A percentile compares a stretch with the other conserved stretches of the same genome.
phyloP scores from a whole-genome alignment of 23 tunicate species.

The Ciona savignyi region DNA sequence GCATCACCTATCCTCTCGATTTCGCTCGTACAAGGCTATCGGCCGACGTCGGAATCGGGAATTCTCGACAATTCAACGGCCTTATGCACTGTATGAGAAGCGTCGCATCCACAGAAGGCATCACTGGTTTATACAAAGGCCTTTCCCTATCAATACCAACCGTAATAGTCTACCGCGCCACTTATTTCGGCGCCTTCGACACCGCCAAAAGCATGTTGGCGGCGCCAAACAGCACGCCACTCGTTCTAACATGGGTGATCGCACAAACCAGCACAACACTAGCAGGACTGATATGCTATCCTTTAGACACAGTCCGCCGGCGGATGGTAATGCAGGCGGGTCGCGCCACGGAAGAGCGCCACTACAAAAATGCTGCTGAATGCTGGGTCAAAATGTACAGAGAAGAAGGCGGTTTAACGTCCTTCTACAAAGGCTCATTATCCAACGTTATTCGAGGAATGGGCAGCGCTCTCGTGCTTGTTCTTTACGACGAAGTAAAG shows the following conservation, averaged over 20 bases:
- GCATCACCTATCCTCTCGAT: conserved; percentile 94
- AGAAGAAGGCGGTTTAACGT: conserved; percentile 53
- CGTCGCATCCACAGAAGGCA: conserved; percentile 22
- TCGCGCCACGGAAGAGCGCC: conserved; percentile 15
- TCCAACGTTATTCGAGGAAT: conserved; percentile 68
- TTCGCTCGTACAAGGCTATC: conserved; percentile 83
- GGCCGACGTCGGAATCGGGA: conserved; percentile 51
- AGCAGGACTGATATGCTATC: conserved; percentile 72
- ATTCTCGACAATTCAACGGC: conserved; percentile 48
- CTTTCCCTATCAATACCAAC: conserved; percentile 49
- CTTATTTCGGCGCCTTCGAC: conserved; percentile 73
- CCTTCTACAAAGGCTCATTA: conserved; percentile 64
- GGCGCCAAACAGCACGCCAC: neutral
- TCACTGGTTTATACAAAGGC: conserved; percentile 33
- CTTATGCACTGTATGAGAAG: conserved; percentile 24
- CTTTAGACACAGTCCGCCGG: conserved; percentile 69
- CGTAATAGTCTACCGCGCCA: conserved; percentile 58
- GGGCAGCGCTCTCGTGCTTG: conserved; percentile 77
- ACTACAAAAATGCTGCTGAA: conserved; percentile 19
- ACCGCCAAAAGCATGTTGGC: conserved; percentile 33
- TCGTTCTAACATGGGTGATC: conserved; percentile 33
- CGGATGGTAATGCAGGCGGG: conserved; percentile 83
- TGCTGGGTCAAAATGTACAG: conserved; percentile 35
- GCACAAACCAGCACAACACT: conserved; percentile 53
- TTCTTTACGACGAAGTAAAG: conserved; percentile 66